Conservation (phyloP, 2,113 vertebrate genomes). For the Martes martes region DNA sequence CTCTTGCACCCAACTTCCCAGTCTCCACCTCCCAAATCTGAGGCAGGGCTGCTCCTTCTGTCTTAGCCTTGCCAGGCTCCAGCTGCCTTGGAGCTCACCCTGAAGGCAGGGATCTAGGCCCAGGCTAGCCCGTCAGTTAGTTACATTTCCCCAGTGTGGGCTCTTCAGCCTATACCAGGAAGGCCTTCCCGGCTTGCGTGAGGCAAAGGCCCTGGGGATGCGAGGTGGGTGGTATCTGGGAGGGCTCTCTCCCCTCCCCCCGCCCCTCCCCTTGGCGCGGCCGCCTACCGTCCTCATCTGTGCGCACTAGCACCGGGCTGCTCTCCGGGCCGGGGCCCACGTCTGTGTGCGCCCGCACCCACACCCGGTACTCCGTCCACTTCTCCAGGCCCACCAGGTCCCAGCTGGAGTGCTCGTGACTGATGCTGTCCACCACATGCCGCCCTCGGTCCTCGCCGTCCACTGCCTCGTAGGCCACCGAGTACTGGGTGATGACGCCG, state of each 20-base stretch:
- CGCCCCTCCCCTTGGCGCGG: fast-evolving
- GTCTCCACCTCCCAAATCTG: neutral
- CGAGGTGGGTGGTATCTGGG: neutral
- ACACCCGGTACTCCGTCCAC: slow-evolving; percentile 99
- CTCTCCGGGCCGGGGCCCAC: slow-evolving; percentile 98
- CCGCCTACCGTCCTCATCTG: slow-evolving; percentile 96
- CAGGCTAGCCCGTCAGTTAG: neutral
- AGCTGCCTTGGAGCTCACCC: neutral
- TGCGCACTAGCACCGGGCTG: slow-evolving; percentile 91
- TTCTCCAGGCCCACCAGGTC: slow-evolving; percentile 97
- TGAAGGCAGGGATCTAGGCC: neutral
- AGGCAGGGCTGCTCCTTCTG: neutral
- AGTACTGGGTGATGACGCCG: slow-evolving; percentile 96
- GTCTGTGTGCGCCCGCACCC: slow-evolving; percentile 98
- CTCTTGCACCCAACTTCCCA: neutral
- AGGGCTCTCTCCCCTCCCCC: neutral
- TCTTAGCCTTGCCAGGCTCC: neutral
- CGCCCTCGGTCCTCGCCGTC: slow-evolving; percentile 93
- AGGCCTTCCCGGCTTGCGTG: neutral
- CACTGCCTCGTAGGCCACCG: slow-evolving; percentile 82
- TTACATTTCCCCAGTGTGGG: neutral
- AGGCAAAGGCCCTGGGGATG: neutral
- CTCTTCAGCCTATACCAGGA: neutral
- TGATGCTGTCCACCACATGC: slow-evolving; percentile 91
- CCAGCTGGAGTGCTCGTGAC: slow-evolving; percentile 91